Conservation (phyloP, 2,888 invertebrate genomes). For the Dryocosmus kuriphilus region DNA sequence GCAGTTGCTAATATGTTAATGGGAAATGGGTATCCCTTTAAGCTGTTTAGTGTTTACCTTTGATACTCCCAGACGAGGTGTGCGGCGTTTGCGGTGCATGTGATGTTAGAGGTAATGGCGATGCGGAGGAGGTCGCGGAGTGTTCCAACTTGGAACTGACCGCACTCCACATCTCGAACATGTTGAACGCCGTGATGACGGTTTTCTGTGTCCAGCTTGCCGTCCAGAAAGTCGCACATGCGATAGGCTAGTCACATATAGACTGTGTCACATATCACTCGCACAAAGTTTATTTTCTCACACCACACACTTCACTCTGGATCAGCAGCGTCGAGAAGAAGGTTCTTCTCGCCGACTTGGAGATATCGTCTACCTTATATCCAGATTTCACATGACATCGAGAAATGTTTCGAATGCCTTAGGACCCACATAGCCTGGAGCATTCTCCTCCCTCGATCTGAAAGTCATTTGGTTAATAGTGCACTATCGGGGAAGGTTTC, state of each 20-base stretch:
- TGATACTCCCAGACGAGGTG: conserved; percentile 90
- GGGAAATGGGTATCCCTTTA: background rate
- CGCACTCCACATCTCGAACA: conserved; percentile 92
- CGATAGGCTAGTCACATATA: conserved; percentile 42
- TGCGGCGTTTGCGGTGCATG: conserved; percentile 86
- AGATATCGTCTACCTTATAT: background rate
- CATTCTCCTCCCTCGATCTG: conserved; percentile 16
- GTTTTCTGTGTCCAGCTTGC: conserved; percentile 53
- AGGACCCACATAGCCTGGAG: background rate
- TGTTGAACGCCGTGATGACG: conserved; percentile 79
- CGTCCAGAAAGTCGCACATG: conserved; percentile 44
- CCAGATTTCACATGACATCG: conserved; percentile 32
- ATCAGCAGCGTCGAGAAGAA: conserved; percentile 5
- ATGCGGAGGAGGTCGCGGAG: conserved; percentile 76
- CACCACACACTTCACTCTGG: background rate
- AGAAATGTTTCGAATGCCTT: conserved; percentile 12
- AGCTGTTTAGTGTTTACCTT: conserved; percentile 83
- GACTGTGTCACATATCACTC: conserved; percentile 48
- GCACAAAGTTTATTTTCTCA: background rate
- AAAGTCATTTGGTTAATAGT: conserved; percentile 21
- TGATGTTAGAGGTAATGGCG: conserved; percentile 75
- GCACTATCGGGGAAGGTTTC: too few species aligned
- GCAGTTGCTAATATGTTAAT: background rate
- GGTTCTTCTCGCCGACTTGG: background rate
- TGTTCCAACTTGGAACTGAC: conserved; percentile 86